Conservation (phyloP, 2,888 invertebrate species). For the Entomobrya multifasciata region DNA sequence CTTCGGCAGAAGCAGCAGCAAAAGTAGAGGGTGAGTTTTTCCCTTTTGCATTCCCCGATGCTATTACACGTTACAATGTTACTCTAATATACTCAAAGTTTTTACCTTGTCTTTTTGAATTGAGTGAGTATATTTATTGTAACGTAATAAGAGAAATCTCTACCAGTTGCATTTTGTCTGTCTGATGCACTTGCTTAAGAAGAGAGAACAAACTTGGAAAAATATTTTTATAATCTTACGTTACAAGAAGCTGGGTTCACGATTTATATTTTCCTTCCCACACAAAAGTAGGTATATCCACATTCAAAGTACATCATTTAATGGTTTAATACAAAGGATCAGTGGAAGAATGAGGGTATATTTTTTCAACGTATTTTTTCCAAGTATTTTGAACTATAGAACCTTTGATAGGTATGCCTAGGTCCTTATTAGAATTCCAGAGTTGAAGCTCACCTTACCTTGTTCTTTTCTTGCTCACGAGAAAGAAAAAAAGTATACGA, state of each 20-base stretch:
- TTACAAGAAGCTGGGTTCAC: neutral
- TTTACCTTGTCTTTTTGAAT: constrained; percentile 6
- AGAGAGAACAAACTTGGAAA: constrained; percentile 4
- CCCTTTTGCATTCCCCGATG: neutral
- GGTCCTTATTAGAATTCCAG: constrained; percentile 46
- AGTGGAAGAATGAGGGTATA: too few relatives aligned
- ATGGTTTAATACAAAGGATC: too few relatives aligned
- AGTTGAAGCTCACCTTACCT: constrained; percentile 41
- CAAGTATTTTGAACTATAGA: constrained; percentile 16
- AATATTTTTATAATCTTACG: constrained; percentile 1
- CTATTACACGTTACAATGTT: constrained; percentile 5
- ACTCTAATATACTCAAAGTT: neutral
- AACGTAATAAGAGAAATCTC: constrained; percentile 7
- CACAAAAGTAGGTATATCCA: neutral
- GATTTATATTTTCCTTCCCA: too few relatives aligned
- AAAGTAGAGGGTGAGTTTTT: constrained; percentile 53
- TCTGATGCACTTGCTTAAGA: constrained; percentile 58
- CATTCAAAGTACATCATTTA: too few relatives aligned
- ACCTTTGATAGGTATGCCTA: neutral
- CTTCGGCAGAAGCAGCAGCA: neutral
- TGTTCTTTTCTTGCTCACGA: constrained; percentile 29
- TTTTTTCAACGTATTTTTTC: constrained; percentile 9
- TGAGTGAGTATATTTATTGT: neutral
- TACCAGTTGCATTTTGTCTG: constrained; percentile 64
- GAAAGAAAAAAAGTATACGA: neutral